phyloP scores from a whole-genome alignment of 2,888 invertebrate genomes.

The Maniola hyperantus region DNA sequence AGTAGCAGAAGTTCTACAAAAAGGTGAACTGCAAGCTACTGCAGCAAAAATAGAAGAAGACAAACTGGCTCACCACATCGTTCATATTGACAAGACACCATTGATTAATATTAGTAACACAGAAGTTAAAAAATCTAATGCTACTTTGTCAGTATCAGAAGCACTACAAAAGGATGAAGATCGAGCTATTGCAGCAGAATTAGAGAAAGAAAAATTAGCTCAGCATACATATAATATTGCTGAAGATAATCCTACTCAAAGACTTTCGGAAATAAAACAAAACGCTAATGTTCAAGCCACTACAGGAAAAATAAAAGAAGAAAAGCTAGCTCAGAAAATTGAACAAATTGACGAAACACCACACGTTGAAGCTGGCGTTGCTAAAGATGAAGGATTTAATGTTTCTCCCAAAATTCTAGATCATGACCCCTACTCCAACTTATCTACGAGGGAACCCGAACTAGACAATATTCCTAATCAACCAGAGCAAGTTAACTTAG shows the following conservation, averaged over 20 bases:
- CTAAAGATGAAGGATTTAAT: slow-evolving; percentile 51
- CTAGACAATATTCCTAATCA: not conserved
- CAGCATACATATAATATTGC: not conserved
- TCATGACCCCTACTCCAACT: slow-evolving; percentile 27
- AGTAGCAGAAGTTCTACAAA: not conserved
- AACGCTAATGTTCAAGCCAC: slow-evolving; percentile 40
- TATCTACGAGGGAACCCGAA: not conserved
- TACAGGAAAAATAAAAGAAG: slow-evolving; percentile 49
- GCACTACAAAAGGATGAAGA: not conserved
- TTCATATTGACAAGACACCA: slow-evolving; percentile 54
- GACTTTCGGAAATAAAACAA: not conserved
- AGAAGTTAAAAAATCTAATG: slow-evolving; percentile 51
- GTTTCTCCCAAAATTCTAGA: slow-evolving; percentile 49
- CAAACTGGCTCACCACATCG: slow-evolving; percentile 55
- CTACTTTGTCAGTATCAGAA: slow-evolving; percentile 43
- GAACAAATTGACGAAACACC: slow-evolving; percentile 57
- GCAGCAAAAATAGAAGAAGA: slow-evolving; percentile 51
- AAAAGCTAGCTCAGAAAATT: slow-evolving; percentile 55
- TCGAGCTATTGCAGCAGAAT: not conserved
- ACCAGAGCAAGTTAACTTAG: slow-evolving; percentile 27
- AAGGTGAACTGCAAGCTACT: slow-evolving; percentile 37
- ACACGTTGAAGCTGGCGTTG: slow-evolving; percentile 50
- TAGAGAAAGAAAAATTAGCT: slow-evolving; percentile 2
- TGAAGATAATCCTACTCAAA: not conserved
- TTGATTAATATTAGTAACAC: slow-evolving; percentile 50